Base-by-base conservation (phyloP, 2,888 invertebrate species). In the Drymonia ruficornis region DNA sequence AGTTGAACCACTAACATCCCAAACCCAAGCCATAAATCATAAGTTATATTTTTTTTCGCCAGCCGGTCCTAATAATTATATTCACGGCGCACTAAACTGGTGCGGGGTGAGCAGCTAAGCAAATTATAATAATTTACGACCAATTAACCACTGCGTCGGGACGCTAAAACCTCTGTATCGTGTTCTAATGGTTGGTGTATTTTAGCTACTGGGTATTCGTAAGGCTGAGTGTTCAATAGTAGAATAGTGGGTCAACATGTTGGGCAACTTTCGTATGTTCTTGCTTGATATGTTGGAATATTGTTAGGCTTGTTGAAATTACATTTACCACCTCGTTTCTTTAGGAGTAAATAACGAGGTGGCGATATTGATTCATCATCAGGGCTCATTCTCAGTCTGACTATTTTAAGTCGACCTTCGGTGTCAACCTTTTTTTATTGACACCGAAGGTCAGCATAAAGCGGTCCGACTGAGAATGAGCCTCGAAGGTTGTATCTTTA, bases 91-190 rank as follows among this genome's bases (percentile, higher is more conserved):
- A 70, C 67, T 74, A 69, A 78, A 72, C 67, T 60, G 62, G 59
- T 63, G 58, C 66, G 65, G 78, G 83, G 81, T 83, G 76, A 75
- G 80, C 76, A 80, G 73, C 69, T 61, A 70, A 78, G 79, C 82
- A 77, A 80, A 87, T 87, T 86, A 86, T 83, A 63, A 80, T 87
- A 87, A 87, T 86, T 87, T 86, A 87, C 69, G 76, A 76, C 82
- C 87, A 86, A 86, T 86, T 87, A 87, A 78, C 66, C 56, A 59
- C 65, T 60, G 71, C 66, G 69, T 69, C 67, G 78, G 76, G 75
- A 69, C 76, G 78, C 74, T 76, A 67, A 79, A 83, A 66, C 64
- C 70, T 59, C 61, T 72, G 78, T 76, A 76, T 80, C 71, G 68
- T 60, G 64, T 76, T 64, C 72, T 81, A 84, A 83, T 78, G 81